Percentiles rank a stretch among this genome's conserved stretches.
Evolutionary conservation across 1,140 invertebrate genomes (phyloP).

Genomic region (Ephestia elutella): DNA sequence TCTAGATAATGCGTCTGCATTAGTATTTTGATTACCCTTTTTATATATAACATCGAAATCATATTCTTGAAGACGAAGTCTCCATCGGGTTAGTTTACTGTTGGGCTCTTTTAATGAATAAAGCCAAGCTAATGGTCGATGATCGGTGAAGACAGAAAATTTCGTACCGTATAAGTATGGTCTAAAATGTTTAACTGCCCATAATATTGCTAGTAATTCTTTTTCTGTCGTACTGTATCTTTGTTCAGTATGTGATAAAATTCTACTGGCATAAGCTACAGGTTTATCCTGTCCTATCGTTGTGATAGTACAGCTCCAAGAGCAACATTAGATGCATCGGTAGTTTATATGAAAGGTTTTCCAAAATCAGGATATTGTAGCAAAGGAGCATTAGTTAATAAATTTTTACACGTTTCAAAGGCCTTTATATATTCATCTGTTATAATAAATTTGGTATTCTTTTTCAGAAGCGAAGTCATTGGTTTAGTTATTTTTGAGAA

Average conservation of each 20-base stretch:
- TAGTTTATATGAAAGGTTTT: slow-evolving; percentile 9
- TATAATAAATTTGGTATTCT: neutral
- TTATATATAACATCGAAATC: slow-evolving; percentile 17
- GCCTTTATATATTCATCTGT: slow-evolving; percentile 1
- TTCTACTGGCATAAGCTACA: slow-evolving; percentile 12
- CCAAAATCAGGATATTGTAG: neutral
- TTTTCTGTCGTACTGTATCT: slow-evolving; percentile 11
- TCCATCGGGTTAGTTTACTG: too few relatives aligned
- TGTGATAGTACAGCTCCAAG: slow-evolving; percentile 13
- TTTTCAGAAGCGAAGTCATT: neutral
- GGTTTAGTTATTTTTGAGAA: slow-evolving; percentile 11
- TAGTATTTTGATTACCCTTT: slow-evolving; percentile 16
- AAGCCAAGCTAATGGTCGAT: slow-evolving; percentile 21
- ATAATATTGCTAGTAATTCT: slow-evolving; percentile 13
- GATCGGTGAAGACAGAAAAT: slow-evolving; percentile 19
- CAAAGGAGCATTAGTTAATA: slow-evolving; percentile 8
- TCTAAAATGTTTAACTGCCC: slow-evolving; percentile 4
- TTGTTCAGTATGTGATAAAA: slow-evolving; percentile 1
- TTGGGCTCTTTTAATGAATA: too few relatives aligned
- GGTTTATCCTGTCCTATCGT: slow-evolving; percentile 10
- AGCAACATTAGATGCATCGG: slow-evolving; percentile 7
- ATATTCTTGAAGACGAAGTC: neutral
- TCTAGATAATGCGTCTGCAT: too few relatives aligned
- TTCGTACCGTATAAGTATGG: slow-evolving; percentile 6
- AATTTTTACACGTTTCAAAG: slow-evolving; percentile 13